Evolutionary conservation across 2,113 vertebrate species (phyloP).

Genomic region (Aldabrachelys gigantea): DNA sequence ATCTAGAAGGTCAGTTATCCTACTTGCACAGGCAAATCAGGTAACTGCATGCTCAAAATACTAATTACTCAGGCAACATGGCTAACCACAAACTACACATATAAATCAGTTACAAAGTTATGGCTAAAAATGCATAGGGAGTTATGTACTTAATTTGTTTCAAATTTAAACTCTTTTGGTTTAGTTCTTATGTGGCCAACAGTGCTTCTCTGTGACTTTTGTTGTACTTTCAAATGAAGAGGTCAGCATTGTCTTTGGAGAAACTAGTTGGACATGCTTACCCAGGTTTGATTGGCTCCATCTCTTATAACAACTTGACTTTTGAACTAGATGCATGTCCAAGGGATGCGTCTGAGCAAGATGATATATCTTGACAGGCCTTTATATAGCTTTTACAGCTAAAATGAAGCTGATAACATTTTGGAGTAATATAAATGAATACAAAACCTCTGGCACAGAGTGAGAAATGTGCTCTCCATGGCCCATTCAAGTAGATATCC

Average conservation of each 20-base stretch:
- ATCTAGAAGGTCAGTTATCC: background rate
- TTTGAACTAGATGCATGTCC: background rate
- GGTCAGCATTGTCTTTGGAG: background rate
- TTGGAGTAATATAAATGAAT: background rate
- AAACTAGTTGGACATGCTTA: background rate
- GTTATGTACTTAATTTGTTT: background rate
- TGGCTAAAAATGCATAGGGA: background rate
- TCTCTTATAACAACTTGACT: background rate
- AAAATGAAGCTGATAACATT: background rate
- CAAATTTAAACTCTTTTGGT: background rate
- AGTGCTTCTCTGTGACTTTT: accelerated
- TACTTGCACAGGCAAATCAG: conserved; percentile 12
- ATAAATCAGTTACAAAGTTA: background rate
- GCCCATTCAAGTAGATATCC: background rate
- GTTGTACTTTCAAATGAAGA: background rate
- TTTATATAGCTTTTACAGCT: background rate
- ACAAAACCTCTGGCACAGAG: background rate
- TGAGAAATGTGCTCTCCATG: background rate
- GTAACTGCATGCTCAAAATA: background rate
- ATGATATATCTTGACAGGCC: background rate
- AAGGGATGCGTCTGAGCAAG: background rate
- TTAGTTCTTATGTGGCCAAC: background rate
- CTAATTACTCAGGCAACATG: background rate
- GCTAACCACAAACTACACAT: conserved; percentile 23
- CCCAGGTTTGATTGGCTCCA: background rate